These are phyloP conservation scores for Wiebesia pumilae DNA, from an alignment of 1,140 invertebrate genomes.

Conservation along the genomic window DNA sequence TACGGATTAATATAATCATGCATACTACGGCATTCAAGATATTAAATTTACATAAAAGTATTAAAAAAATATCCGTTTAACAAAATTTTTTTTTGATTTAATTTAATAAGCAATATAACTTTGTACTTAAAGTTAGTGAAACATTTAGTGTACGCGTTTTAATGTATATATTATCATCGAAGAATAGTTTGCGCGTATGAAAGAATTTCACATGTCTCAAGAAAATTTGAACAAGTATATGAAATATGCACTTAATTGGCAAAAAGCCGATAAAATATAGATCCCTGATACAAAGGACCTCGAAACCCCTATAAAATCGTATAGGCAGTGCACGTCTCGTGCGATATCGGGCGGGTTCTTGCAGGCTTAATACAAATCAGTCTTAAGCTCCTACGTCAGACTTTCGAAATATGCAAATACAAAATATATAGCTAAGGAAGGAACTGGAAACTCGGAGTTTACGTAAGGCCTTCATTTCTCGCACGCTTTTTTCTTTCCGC, in stretches of 20 bases:
- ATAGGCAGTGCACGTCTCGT: neutral
- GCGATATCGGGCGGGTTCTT: neutral
- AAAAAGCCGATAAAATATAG: neutral
- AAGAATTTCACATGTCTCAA: neutral
- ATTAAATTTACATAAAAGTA: neutral
- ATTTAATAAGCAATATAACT: neutral
- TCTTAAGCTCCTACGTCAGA: neutral
- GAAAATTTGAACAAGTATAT: neutral
- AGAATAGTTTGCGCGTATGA: neutral
- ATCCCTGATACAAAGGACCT: neutral
- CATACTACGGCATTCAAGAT: neutral
- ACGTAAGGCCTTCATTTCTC: conserved; percentile 15
- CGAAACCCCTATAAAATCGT: neutral
- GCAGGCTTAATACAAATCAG: neutral
- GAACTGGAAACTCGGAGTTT: conserved; percentile 1
- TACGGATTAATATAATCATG: neutral
- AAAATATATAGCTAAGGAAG: conserved; percentile 1
- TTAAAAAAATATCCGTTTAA: too few relatives aligned
- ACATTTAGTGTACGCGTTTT: neutral
- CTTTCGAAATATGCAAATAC: conserved; percentile 46
- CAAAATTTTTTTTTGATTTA: neutral
- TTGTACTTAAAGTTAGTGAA: neutral
- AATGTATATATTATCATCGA: neutral
- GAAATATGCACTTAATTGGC: neutral
- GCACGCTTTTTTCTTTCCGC: too few relatives aligned